Conservation (phyloP, 2,888 invertebrate genomes). For the Pollenia angustigena region DNA sequence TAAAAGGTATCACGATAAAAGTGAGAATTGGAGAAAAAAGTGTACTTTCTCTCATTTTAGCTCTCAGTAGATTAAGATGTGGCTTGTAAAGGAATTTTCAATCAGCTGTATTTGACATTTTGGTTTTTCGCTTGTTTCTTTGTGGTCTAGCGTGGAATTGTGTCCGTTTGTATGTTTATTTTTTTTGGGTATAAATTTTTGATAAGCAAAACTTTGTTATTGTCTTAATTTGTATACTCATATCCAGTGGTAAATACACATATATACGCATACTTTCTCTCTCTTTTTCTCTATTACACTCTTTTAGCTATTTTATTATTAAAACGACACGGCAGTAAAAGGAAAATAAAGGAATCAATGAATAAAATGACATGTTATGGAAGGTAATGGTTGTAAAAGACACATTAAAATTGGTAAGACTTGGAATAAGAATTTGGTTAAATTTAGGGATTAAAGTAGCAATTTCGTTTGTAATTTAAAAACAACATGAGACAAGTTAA, state of each 20-base stretch:
- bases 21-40: neutral
- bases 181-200: neutral
- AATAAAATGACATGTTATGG: constrained; percentile 75
- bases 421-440: neutral
- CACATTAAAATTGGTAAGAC: neutral
- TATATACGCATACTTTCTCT: neutral
- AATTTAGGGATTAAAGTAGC: neutral
- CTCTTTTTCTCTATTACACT: neutral
- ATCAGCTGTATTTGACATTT: constrained; percentile 69
- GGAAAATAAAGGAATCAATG: neutral
- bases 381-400: constrained; percentile 77
- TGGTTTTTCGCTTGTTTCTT: neutral
- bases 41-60: neutral
- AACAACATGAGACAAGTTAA: neutral
- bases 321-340: neutral
- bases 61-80: neutral
- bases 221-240: constrained; percentile 63
- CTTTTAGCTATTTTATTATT: constrained; percentile 7
- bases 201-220: constrained; percentile 10
- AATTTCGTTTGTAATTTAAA: neutral
- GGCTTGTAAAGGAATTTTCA: constrained; percentile 29
- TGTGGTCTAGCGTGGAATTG: constrained; percentile 12
- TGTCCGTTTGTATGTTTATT: constrained; percentile 7
- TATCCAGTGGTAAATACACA: neutral
- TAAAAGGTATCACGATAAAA: neutral